A percentile compares a stretch with the other conserved stretches of the same genome.
These are phyloP conservation scores for Candidula unifasciata DNA, from an alignment of 2,888 invertebrate genomes.

Conservation along the genomic window DNA sequence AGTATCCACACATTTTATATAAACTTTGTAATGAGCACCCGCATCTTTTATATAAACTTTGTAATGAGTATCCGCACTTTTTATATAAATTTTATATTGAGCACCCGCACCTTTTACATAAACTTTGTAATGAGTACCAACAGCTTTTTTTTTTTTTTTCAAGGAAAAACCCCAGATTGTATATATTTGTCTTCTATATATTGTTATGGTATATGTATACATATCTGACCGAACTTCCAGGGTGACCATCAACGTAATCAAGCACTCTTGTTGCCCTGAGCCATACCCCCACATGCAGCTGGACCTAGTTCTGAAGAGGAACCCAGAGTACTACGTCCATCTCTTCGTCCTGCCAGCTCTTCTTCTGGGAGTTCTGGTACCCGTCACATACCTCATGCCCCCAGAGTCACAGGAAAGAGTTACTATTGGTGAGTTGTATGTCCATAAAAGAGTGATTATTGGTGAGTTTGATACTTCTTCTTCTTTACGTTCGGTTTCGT, in stretches of 20 bases:
- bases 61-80: no score
- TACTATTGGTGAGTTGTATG: conserved; percentile 86
- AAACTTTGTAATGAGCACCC: no score
- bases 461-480: neutral
- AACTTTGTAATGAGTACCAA: no score
- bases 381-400: conserved; percentile 95
- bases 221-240: neutral
- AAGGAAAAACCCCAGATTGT: no score
- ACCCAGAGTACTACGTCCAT: conserved; percentile 92
- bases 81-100: no score
- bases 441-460: neutral
- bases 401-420: conserved; percentile 98
- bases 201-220: neutral
- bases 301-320: conserved; percentile 93
- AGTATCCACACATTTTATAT: no score
- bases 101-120: no score
- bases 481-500: no score
- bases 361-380: conserved; percentile 94
- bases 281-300: conserved; percentile 63
- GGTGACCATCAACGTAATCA: conserved; percentile 51
- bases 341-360: conserved; percentile 82
- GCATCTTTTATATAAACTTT: no score
- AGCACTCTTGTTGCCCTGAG: conserved; percentile 66
- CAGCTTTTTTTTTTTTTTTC: no score
- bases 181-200: no score